These are phyloP conservation scores for Eupsilia transversa DNA, from an alignment of 2,888 invertebrate genomes.

Conservation along the genomic window DNA sequence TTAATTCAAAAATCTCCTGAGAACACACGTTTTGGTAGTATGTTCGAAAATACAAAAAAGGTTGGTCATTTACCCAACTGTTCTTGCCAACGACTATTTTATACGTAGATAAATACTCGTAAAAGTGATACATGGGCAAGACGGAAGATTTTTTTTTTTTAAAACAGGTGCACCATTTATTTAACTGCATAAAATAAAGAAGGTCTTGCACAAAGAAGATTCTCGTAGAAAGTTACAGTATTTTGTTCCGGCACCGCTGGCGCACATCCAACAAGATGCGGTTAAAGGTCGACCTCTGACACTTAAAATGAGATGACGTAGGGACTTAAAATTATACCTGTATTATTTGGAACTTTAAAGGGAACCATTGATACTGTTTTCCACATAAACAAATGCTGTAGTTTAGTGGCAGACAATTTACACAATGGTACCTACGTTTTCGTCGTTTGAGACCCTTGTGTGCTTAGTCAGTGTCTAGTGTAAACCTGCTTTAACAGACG, in stretches of 20 bases:
- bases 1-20: conserved; percentile 5
- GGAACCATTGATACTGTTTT: not conserved
- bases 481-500: not conserved
- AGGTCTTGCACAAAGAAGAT: conserved; percentile 17
- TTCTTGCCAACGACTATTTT: conserved; percentile 10
- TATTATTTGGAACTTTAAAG: not conserved
- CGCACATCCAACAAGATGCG: conserved; percentile 37
- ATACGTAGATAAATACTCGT: conserved; percentile 15
- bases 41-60: not conserved
- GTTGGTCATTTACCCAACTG: not conserved
- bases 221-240: conserved; percentile 32
- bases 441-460: not conserved
- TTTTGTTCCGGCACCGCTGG: conserved; percentile 50
- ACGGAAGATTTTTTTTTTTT: conserved; percentile 12
- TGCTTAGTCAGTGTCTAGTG: not conserved
- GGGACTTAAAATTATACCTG: conserved; percentile 32
- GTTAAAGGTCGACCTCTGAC: conserved; percentile 42
- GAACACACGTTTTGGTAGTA: not conserved
- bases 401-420: not conserved
- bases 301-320: conserved; percentile 41
- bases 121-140: conserved; percentile 39
- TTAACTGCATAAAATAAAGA: conserved; percentile 26
- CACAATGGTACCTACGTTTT: not conserved
- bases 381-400: not conserved
- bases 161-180: conserved; percentile 50